These are phyloP conservation scores for Geodia barretti DNA, from an alignment of 37 sponge, comb jelly and placozoan species.

Conservation along the genomic window DNA sequence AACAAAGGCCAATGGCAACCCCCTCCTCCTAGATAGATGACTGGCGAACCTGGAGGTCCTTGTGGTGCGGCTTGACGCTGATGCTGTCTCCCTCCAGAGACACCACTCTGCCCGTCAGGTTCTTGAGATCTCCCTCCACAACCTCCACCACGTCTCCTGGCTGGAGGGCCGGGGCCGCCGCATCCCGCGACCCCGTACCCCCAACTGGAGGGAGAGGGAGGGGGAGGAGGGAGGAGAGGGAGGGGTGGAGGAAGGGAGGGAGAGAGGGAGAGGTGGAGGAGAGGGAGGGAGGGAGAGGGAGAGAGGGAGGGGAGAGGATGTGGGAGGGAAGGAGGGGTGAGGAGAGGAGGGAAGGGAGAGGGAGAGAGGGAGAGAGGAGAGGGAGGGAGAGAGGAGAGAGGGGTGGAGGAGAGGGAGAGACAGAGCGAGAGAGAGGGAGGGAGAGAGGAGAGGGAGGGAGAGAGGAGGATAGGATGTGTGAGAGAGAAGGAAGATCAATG, in stretches of 20 bases:
- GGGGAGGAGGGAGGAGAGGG: not conserved
- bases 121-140: constrained; percentile 88
- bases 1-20: too few species aligned
- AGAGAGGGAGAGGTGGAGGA: not conserved
- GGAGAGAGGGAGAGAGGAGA: too few species aligned
- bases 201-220: not conserved
- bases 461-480: not conserved
- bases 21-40: too few species aligned
- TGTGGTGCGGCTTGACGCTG: constrained; percentile 89
- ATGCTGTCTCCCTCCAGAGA: constrained; percentile 79
- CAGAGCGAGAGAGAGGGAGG: too few species aligned
- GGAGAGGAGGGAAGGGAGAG: too few species aligned
- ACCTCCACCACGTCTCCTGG: constrained; percentile 96
- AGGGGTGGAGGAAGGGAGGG: not conserved
- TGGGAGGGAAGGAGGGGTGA: too few species aligned
- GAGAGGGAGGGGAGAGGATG: too few species aligned
- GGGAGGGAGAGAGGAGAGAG: too few species aligned
- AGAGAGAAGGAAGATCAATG: not conserved
- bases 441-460: not conserved
- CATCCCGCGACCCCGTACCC: constrained; percentile 11
- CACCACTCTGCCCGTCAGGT: constrained; percentile 88
- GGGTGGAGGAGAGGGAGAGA: too few species aligned
- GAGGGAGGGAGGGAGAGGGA: not conserved
- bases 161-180: constrained; percentile 36
- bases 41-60: constrained; percentile 88